phyloP scores from a whole-genome alignment of 2,797 vertebrate genomes.

The Tiaroga cobitis region DNA sequence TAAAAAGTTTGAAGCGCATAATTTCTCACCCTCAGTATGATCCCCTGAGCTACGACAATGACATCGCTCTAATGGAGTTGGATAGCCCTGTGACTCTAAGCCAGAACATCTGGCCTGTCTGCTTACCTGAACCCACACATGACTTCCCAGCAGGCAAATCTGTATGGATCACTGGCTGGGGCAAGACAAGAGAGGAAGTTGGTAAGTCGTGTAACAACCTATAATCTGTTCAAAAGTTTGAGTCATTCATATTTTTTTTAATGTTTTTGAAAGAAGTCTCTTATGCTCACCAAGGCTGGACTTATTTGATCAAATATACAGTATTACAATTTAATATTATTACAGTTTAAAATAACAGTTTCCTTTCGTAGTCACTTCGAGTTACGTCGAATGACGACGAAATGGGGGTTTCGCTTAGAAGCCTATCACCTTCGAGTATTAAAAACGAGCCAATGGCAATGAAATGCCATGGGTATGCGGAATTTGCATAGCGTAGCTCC shows the following conservation, averaged over 20 bases:
- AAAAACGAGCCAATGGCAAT: too few species aligned
- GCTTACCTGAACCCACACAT: slow-evolving; percentile 82
- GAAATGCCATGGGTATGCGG: too few species aligned
- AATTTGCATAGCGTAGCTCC: too few species aligned
- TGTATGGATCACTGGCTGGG: slow-evolving; percentile 95
- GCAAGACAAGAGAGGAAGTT: slow-evolving; percentile 85
- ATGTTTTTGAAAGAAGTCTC: slow-evolving; percentile 5
- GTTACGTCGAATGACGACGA: too few species aligned
- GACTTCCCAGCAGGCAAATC: slow-evolving; percentile 79
- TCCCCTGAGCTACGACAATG: slow-evolving; percentile 81
- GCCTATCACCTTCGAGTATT: too few species aligned
- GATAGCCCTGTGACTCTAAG: slow-evolving; percentile 76
- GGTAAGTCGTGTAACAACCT: slow-evolving; percentile 59
- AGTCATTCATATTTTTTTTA: neutral
- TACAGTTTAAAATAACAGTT: neutral
- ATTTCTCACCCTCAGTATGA: slow-evolving; percentile 84
- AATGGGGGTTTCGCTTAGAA: too few species aligned
- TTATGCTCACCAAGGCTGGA: neutral
- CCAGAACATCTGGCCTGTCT: slow-evolving; percentile 83
- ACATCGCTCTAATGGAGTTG: slow-evolving; percentile 91
- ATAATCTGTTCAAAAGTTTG: neutral
- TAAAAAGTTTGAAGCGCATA: slow-evolving; percentile 78
- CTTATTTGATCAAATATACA: neutral
- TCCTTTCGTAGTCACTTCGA: too few species aligned
- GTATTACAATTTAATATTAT: neutral